A percentile compares a stretch with the other conserved stretches of the same genome.
Evolutionary conservation across 2,888 invertebrate genomes (phyloP).

Genomic region (Eueremaeus valkanovi): DNA sequence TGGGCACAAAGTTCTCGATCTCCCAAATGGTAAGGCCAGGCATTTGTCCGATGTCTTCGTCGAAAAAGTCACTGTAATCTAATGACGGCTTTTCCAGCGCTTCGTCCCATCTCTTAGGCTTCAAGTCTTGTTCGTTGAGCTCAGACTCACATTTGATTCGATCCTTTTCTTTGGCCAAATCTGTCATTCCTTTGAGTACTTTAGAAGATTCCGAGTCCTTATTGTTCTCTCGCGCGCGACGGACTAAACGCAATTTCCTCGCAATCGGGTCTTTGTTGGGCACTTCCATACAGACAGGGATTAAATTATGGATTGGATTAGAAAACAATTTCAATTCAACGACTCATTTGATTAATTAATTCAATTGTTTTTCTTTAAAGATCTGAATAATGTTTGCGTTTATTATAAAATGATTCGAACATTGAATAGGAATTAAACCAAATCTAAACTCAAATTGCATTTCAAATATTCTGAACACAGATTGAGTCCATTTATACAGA

Average conservation of each 20-base stretch:
- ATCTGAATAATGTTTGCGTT: too few species aligned
- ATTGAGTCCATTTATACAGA: too few species aligned
- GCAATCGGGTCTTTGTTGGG: slow-evolving; percentile 85
- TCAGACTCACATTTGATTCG: neutral
- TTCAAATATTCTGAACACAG: too few species aligned
- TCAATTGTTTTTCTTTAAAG: too few species aligned
- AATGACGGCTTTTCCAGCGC: slow-evolving; percentile 87
- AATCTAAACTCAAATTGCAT: slow-evolving; percentile 19
- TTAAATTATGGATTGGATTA: too few species aligned
- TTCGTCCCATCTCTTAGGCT: slow-evolving; percentile 95
- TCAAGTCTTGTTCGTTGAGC: slow-evolving; percentile 59
- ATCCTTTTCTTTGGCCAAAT: slow-evolving; percentile 75
- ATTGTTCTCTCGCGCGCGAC: slow-evolving; percentile 68
- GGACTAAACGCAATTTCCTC: slow-evolving; percentile 79
- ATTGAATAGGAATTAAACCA: neutral
- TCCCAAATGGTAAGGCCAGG: slow-evolving; percentile 95
- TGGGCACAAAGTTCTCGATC: slow-evolving; percentile 97
- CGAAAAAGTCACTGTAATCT: slow-evolving; percentile 96
- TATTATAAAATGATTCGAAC: too few species aligned
- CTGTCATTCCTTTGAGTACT: slow-evolving; percentile 81
- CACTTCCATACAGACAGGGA: slow-evolving; percentile 52
- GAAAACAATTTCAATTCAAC: too few species aligned
- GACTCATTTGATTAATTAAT: too few species aligned
- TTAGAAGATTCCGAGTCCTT: slow-evolving; percentile 80
- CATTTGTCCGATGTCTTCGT: slow-evolving; percentile 83